Evolutionary conservation across 1,140 invertebrate species (phyloP).

Genomic region (Scaptomyza hsui): DNA sequence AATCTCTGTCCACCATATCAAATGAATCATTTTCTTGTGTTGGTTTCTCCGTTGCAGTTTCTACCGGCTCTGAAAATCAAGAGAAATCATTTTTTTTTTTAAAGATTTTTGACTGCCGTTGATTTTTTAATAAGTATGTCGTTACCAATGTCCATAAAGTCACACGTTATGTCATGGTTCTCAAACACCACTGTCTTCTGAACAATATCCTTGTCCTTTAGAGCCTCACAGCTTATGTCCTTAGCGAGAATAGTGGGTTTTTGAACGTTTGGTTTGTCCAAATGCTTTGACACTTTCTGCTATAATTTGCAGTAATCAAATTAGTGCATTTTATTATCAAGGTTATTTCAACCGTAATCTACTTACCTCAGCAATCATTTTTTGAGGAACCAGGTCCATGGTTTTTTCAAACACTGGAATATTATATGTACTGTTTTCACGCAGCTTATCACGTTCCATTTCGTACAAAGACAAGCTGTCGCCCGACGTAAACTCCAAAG

Average conservation of each 20-base stretch:
- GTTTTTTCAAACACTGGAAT: slow-evolving; percentile 46
- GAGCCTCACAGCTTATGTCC: slow-evolving; percentile 1
- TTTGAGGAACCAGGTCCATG: slow-evolving; percentile 50
- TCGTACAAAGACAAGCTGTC: slow-evolving; percentile 29
- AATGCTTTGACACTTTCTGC: slow-evolving; percentile 7
- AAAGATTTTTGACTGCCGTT: neutral
- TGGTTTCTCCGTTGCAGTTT: neutral
- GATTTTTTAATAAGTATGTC: neutral
- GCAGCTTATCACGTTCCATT: slow-evolving; percentile 33
- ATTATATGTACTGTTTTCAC: slow-evolving; percentile 18
- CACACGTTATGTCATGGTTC: slow-evolving; percentile 29
- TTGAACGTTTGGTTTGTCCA: slow-evolving; percentile 15
- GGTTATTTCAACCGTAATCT: neutral
- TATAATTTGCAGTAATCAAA: neutral
- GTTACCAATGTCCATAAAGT: slow-evolving; percentile 35
- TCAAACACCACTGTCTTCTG: slow-evolving; percentile 40
- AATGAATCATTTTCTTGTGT: slow-evolving; percentile 23
- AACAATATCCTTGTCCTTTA: neutral
- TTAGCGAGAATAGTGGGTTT: neutral
- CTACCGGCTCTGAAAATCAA: slow-evolving; percentile 5
- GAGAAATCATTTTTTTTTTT: neutral
- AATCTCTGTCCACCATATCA: slow-evolving; percentile 15
- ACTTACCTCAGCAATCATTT: slow-evolving; percentile 18
- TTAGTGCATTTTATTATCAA: neutral
- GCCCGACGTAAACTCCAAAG: slow-evolving; percentile 1